Evolutionary conservation across 2,113 vertebrate genomes (phyloP).

Genomic region (Silurus meridionalis): DNA sequence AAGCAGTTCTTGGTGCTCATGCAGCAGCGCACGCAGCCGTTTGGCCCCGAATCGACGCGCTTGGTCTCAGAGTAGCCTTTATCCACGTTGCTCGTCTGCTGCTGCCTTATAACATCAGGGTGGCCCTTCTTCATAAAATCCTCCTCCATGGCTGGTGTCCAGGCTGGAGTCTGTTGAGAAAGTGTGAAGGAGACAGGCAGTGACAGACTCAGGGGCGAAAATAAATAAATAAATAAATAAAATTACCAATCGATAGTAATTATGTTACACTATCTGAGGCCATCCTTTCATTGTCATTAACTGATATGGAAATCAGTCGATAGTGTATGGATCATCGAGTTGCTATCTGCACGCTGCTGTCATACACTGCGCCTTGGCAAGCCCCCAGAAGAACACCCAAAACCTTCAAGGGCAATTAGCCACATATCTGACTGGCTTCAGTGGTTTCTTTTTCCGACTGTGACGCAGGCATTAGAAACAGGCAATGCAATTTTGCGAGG

Average conservation of each 20-base stretch:
- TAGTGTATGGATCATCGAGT: conserved; percentile 42
- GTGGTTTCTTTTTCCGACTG: background rate
- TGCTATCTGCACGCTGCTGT: conserved; percentile 43
- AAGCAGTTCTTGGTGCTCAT: conserved; percentile 62
- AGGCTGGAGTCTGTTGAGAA: conserved; percentile 18
- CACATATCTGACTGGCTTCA: background rate
- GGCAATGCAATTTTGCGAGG: background rate
- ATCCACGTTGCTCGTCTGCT: conserved; percentile 41
- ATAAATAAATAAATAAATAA: background rate
- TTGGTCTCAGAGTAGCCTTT: conserved; percentile 21
- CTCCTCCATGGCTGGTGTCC: conserved; percentile 44
- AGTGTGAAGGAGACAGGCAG: conserved; percentile 13
- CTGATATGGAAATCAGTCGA: conserved; percentile 53
- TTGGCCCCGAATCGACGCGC: conserved; percentile 31
- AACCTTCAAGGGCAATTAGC: conserved; percentile 41
- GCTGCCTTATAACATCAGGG: conserved; percentile 44
- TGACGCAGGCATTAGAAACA: background rate
- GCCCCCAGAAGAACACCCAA: conserved; percentile 18
- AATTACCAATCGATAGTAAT: conserved; percentile 47
- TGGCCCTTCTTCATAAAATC: conserved; percentile 24
- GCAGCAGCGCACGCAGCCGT: conserved; percentile 63
- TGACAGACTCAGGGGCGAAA: conserved; percentile 18
- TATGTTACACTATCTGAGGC: conserved; percentile 39
- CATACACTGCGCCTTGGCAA: conserved; percentile 5
- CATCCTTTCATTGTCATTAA: conserved; percentile 50